Conservation (phyloP, 2,797 vertebrate genomes). For the Cuculus canorus region DNA sequence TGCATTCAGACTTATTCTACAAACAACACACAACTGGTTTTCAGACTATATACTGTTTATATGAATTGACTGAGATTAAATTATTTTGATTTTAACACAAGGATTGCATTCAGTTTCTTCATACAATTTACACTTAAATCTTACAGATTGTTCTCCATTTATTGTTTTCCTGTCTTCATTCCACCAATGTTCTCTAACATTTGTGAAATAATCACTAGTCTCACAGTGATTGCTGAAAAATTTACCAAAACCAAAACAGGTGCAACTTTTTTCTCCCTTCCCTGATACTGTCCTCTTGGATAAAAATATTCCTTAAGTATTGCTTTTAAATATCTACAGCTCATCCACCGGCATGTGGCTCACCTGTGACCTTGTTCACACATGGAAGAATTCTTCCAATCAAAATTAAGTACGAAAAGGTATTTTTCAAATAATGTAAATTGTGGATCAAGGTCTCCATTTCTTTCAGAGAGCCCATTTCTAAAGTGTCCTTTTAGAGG, state of each 20-base stretch:
- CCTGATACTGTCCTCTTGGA: neutral
- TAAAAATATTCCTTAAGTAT: neutral
- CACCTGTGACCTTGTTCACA: neutral
- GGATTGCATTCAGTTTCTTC: neutral
- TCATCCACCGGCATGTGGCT: neutral
- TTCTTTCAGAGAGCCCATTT: neutral
- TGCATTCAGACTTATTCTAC: neutral
- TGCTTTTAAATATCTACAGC: neutral
- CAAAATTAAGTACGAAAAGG: neutral
- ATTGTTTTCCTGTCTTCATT: neutral
- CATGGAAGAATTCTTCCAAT: rapidly evolving
- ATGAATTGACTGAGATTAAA: neutral
- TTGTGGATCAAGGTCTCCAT: neutral
- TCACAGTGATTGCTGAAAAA: neutral
- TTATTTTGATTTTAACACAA: neutral
- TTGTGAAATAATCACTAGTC: neutral
- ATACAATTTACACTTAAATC: neutral
- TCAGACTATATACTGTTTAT: neutral
- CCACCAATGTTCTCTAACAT: neutral
- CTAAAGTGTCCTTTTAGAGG: neutral
- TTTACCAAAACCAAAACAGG: neutral
- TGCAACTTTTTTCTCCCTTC: neutral
- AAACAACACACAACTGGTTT: neutral
- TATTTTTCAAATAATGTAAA: neutral
- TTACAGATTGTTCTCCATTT: neutral